These are phyloP conservation scores for Papilio xuthus DNA, from an alignment of 1,140 invertebrate species.

Conservation along the genomic window DNA sequence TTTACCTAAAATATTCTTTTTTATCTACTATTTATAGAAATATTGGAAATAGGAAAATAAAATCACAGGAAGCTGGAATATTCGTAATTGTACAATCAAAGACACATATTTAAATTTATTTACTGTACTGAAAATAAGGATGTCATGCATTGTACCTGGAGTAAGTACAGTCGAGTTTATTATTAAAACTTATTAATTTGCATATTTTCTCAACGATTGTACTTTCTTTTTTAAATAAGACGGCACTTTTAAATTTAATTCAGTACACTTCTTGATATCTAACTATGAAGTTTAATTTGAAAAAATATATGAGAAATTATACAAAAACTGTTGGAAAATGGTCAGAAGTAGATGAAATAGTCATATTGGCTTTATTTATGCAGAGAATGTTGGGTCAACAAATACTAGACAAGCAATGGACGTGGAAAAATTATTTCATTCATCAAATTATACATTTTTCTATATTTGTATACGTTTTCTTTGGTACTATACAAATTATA, in stretches of 20 bases:
- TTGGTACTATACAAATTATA: conserved; percentile 59
- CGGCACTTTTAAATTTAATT: not conserved
- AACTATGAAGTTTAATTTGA: not conserved
- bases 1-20: too few species aligned
- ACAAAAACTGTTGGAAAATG: conserved; percentile 55
- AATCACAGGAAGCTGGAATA: too few species aligned
- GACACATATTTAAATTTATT: too few species aligned
- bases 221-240: not conserved
- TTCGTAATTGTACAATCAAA: too few species aligned
- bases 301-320: conserved; percentile 44
- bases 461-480: conserved; percentile 60
- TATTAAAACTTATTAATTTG: too few species aligned
- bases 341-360: conserved; percentile 58
- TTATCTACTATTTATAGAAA: too few species aligned
- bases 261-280: not conserved
- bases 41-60: too few species aligned
- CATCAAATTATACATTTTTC: conserved; percentile 52
- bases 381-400: conserved; percentile 64
- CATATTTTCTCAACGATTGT: not conserved
- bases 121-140: too few species aligned
- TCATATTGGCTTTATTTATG: conserved; percentile 50
- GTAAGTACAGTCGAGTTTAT: too few species aligned
- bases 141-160: too few species aligned
- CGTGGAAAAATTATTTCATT: conserved; percentile 54
- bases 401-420: conserved; percentile 64